Conservation (phyloP, 2,888 invertebrate genomes). For the Drosophila kanekoi region DNA sequence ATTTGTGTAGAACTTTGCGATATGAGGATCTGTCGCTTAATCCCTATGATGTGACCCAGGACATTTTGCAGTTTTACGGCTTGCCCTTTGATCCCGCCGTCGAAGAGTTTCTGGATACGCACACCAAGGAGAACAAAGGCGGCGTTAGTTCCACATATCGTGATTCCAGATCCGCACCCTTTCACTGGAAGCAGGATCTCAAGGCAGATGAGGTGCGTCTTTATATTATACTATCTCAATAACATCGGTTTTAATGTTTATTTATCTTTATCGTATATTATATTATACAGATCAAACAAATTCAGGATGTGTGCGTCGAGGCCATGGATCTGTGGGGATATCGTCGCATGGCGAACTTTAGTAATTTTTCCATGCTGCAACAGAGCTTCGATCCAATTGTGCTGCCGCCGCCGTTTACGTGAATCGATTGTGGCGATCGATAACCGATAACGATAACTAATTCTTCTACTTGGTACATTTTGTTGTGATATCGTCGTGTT, state of each 20-base stretch:
- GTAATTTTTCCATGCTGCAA: slow-evolving; percentile 85
- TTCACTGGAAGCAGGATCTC: slow-evolving; percentile 93
- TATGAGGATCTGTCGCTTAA: slow-evolving; percentile 94
- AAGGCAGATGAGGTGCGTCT: slow-evolving; percentile 88
- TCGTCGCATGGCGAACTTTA: slow-evolving; percentile 87
- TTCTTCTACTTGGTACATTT: slow-evolving; percentile 81
- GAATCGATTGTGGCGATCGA: slow-evolving; percentile 59
- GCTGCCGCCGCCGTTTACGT: slow-evolving; percentile 85
- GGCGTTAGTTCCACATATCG: slow-evolving; percentile 95
- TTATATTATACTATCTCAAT: not conserved
- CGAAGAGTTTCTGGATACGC: slow-evolving; percentile 91
- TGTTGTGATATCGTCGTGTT: slow-evolving; percentile 80
- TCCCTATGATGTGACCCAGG: slow-evolving; percentile 89
- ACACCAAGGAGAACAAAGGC: slow-evolving; percentile 92
- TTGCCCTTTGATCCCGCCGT: slow-evolving; percentile 89
- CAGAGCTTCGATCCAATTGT: slow-evolving; percentile 87
- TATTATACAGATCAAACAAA: slow-evolving; percentile 83
- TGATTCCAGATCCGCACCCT: slow-evolving; percentile 93
- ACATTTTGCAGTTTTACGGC: slow-evolving; percentile 91
- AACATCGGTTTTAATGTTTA: no score
- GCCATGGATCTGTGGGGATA: slow-evolving; percentile 95
- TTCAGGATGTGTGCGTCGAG: slow-evolving; percentile 89
- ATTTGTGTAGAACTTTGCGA: slow-evolving; percentile 89
- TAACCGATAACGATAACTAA: slow-evolving; percentile 61
- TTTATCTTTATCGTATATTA: no score